Evolutionary conservation across 2,113 vertebrate species (phyloP).

Genomic region (Machaerirhynchus nigripectus): DNA sequence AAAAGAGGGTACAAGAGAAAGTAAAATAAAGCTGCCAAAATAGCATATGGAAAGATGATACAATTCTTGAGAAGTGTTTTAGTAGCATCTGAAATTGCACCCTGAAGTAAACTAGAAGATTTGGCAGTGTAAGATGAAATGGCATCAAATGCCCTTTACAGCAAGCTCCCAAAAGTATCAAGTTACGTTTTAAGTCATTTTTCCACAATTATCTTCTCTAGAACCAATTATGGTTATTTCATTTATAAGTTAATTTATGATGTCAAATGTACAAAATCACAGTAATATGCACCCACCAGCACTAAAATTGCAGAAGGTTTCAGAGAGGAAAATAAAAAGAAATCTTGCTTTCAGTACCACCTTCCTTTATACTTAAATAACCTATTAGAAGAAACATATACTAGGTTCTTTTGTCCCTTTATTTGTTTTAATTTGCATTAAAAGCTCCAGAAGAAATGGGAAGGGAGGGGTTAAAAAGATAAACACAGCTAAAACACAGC

Average conservation of each 20-base stretch:
- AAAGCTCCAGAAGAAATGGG: background rate
- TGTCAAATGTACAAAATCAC: background rate
- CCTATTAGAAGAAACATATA: background rate
- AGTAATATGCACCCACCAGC: background rate
- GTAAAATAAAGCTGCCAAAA: background rate
- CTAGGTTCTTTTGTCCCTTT: background rate
- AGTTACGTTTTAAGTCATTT: background rate
- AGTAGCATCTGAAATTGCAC: background rate
- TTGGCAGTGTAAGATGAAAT: background rate
- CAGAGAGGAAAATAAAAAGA: background rate
- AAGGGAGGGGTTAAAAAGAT: background rate
- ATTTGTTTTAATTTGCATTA: background rate
- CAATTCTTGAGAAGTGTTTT: background rate
- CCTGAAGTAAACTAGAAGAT: conserved; percentile 7
- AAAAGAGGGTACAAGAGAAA: background rate
- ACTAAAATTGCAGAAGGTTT: background rate
- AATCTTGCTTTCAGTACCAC: background rate
- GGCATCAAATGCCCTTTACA: background rate
- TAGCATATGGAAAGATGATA: background rate
- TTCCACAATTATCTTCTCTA: background rate
- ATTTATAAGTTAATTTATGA: background rate
- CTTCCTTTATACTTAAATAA: background rate
- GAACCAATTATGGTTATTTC: background rate
- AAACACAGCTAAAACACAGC: background rate
- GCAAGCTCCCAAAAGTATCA: background rate